Evolutionary conservation across 2,113 vertebrate genomes (phyloP).

Genomic region (Herpetotheres cachinnans): DNA sequence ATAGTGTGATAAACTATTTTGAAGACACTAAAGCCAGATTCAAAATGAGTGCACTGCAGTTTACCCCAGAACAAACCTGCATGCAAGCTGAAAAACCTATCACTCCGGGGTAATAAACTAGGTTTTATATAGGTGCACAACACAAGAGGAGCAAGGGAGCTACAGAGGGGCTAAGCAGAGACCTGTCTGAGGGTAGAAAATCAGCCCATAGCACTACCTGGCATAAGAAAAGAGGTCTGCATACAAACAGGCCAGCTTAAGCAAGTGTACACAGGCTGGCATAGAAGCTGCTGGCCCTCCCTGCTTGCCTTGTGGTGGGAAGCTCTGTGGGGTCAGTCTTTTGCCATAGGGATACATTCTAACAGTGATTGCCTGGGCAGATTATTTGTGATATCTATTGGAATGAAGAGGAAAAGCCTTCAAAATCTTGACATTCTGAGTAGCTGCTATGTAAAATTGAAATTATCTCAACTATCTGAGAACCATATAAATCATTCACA

Average conservation of each 20-base stretch:
- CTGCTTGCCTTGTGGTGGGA: not conserved
- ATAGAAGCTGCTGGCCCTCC: not conserved
- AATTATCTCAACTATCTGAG: not conserved
- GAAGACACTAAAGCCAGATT: not conserved
- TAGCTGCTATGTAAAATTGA: not conserved
- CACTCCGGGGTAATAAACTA: not conserved
- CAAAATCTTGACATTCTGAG: not conserved
- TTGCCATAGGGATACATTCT: not conserved
- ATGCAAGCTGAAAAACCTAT: not conserved
- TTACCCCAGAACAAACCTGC: not conserved
- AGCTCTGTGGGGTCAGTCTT: not conserved
- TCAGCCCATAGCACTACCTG: not conserved
- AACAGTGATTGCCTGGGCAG: not conserved
- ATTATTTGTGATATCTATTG: not conserved
- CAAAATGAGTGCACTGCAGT: not conserved
- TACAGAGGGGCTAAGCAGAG: not conserved
- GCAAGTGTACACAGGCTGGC: not conserved
- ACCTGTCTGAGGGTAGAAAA: not conserved
- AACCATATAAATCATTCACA: not conserved
- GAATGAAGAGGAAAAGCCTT: not conserved
- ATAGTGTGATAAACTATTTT: not conserved
- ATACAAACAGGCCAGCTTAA: not conserved
- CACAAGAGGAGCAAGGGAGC: not conserved
- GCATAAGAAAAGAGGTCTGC: not conserved
- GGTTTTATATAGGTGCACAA: not conserved